A percentile compares a stretch with the other conserved stretches of the same genome.
These are phyloP conservation scores for Crocuta crocuta DNA, from an alignment of 2,113 vertebrate genomes.

Conservation along the genomic window DNA sequence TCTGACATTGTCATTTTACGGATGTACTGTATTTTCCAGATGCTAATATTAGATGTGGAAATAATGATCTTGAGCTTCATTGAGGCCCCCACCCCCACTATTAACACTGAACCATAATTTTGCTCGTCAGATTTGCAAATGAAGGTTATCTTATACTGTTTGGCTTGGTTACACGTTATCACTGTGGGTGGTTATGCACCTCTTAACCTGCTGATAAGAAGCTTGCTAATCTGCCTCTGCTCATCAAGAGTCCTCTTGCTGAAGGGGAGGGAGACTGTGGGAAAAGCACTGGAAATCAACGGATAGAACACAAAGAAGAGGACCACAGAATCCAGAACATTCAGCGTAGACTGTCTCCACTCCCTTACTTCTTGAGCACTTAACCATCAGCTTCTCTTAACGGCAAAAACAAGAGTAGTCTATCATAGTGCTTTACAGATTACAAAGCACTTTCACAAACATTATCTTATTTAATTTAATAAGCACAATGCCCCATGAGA, in stretches of 20 bases:
- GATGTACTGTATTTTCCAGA: conserved; percentile 25
- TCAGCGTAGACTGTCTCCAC: not conserved
- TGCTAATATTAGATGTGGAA: conserved; percentile 49
- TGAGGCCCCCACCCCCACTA: not conserved
- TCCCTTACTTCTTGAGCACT: not conserved
- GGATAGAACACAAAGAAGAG: not conserved
- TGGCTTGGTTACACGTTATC: conserved; percentile 4
- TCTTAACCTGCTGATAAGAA: not conserved
- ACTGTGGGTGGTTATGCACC: not conserved
- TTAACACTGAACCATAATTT: conserved; percentile 42
- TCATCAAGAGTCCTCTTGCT: not conserved
- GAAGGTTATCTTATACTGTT: conserved; percentile 44
- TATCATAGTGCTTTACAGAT: not conserved
- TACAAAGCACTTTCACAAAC: not conserved
- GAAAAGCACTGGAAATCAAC: not conserved
- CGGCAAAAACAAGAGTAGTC: not conserved
- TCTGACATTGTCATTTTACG: conserved; percentile 8
- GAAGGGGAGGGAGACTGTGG: not conserved
- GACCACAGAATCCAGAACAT: not conserved
- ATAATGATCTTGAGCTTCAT: not conserved
- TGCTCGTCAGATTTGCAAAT: conserved; percentile 47
- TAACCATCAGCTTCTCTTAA: not conserved
- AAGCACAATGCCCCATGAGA: not conserved
- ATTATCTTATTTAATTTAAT: not conserved
- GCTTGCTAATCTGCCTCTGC: not conserved